These are phyloP conservation scores for Pammene fasciana DNA, from an alignment of 2,888 invertebrate genomes.

Conservation along the genomic window DNA sequence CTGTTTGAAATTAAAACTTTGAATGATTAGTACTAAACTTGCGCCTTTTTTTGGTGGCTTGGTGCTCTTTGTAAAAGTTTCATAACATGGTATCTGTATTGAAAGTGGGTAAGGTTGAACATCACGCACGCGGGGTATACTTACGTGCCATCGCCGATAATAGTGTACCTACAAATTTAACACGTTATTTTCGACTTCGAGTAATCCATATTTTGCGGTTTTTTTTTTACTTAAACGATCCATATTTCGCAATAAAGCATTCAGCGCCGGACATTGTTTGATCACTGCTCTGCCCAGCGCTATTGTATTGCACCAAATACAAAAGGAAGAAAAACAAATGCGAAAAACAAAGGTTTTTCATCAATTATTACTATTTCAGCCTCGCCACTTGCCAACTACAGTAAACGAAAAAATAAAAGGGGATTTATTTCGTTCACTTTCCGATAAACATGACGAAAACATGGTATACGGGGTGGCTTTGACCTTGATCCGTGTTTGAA, in stretches of 20 bases:
- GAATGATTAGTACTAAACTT: no score
- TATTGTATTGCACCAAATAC: constrained; percentile 43
- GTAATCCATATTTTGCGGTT: no score
- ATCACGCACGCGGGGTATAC: no score
- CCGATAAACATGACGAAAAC: constrained; percentile 52
- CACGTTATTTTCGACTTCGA: no score
- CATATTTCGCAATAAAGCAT: constrained; percentile 13
- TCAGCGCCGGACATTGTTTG: constrained; percentile 18
- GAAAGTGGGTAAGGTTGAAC: no score
- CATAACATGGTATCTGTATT: no score
- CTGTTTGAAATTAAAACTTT: no score
- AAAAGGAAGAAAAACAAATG: constrained; percentile 50
- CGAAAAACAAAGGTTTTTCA: constrained; percentile 51
- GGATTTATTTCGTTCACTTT: constrained; percentile 51
- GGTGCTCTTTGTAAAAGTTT: no score
- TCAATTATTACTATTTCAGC: constrained; percentile 52
- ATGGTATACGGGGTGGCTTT: constrained; percentile 39
- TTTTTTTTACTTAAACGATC: not conserved
- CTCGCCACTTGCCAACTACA: constrained; percentile 48
- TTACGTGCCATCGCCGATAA: no score
- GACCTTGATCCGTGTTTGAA: not conserved
- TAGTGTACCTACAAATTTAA: not conserved
- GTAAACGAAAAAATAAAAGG: constrained; percentile 48
- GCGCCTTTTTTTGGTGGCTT: no score
- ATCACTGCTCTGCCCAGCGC: constrained; percentile 16